phyloP scores from a whole-genome alignment of 2,113 vertebrate species.

The Corvus moneduloides region DNA sequence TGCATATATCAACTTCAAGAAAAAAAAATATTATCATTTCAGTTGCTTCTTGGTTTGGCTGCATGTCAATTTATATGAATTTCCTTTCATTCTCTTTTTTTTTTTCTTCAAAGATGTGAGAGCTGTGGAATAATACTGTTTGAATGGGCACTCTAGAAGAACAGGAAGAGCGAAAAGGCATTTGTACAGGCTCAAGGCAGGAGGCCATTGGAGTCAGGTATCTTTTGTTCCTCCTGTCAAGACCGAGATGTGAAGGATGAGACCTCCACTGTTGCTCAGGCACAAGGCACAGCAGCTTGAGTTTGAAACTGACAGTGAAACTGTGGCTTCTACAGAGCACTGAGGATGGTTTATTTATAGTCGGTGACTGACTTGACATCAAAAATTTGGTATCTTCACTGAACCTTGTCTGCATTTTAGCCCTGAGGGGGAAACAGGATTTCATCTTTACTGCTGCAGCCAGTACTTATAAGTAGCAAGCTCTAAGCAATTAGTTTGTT shows the following conservation, averaged over 20 bases:
- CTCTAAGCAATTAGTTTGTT: neutral
- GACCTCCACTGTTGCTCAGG: neutral
- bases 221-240: neutral
- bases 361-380: neutral
- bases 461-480: neutral
- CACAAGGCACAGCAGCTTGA: neutral
- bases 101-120: neutral
- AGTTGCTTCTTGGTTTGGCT: neutral
- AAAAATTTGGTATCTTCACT: neutral
- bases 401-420: neutral
- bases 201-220: neutral
- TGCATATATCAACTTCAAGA: neutral
- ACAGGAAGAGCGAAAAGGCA: neutral
- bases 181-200: neutral
- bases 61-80: neutral
- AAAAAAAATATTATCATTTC: neutral
- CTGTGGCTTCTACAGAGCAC: accelerated
- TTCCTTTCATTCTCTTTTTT: neutral
- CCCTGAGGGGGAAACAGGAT: neutral
- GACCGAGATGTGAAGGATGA: neutral
- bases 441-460: neutral
- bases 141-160: neutral
- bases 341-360: neutral
- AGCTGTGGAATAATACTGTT: neutral
- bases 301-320: neutral